Evolutionary conservation across 2,888 invertebrate genomes (phyloP), one percentile per base, ranked within the genome.

Genomic region (Epirrhoe alternata): DNA sequence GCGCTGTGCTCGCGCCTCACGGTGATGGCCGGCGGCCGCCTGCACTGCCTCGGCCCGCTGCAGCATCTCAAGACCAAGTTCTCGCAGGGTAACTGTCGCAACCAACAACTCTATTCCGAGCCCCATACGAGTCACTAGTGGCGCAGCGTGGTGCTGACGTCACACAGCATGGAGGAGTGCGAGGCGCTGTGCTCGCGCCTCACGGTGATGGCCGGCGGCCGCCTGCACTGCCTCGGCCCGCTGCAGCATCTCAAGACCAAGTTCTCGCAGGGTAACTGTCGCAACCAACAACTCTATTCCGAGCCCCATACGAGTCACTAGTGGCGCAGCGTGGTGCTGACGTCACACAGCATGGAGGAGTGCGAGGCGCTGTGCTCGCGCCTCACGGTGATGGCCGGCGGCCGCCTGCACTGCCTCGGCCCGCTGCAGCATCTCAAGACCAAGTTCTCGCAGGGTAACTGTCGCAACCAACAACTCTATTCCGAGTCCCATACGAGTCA

Each of bases 311-410:
- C 47, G 14, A 47, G 14, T 47, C 47, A 47, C 14, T 47, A 16
- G n/a, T 47, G 16, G 47, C 16, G 16, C 16, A 16, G 47, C 47
- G 7, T 42, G 42, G 1, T 55, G 31, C 93, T 98, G 71, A 91
- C 92, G 73, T 89, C 92, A 55, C 92, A 92, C 86, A 90, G 90
- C 77, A 97, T 97, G 96, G 96, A 96, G 85, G 97, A 97, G 85
- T 97, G 97, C 85, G 97, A 97, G 88, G 96, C 96, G 33, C 88
- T 97, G 47, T 97, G 97, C 83, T 96, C 96, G 3, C 93, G 97
- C 1, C 88, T 97, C 74, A 96, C 96, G 47, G 95, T 97, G 66
- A 97, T 97, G 97, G 97, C 96, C 42, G 94, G 95, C 79, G 97
- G 97, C 0, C 90, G 94, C 56, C 94, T 97, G 72, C 93, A 94